Base-by-base conservation (phyloP, 2,113 vertebrate genomes). In the Picathartes gymnocephalus region DNA sequence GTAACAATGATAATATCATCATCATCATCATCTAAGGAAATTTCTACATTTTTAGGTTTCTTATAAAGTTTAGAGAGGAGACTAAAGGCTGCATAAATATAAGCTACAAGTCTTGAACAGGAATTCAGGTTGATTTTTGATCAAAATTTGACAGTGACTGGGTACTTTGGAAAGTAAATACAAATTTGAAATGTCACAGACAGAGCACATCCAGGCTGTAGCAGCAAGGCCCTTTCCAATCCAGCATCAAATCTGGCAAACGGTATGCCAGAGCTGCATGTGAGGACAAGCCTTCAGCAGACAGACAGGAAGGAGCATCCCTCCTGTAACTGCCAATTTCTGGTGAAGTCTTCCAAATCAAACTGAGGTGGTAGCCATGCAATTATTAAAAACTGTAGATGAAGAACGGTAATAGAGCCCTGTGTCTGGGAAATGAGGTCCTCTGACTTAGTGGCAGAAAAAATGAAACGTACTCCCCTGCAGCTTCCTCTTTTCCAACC, bases 241-340 rank as follows among this genome's bases (percentile, higher is more conserved):
- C 21, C 42, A 53, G 54, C 54, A 86, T 56, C 68, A 50, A 81
- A 54, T 28, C n/a, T 70, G 40, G 48, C 53, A 70, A 90, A 77
- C 4, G 0, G 3, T 14, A 13, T 44, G 37, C 37, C 40, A 39
- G 6, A 58, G 33, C 18, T 27, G 53, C 6, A 0, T 6, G 82
- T n/a, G 25, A 90, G 50, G 40, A 65, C 81, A 81, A 69, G 37
- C n/a, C 47, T 37, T 48, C 2, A 0, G 58, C 66, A 86, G 51
- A 62, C 65, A 90, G 53, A n/a, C 2, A 3, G 58, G 42, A 86
- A 81, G n/a, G 22, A 91, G 45, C 50, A 80, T 65, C 88, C 58
- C 24, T 82, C 54, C 48, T 19, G 3, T 9, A 47, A 9, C 53
- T 86, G 65, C 60, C 54, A 84, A 2, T 25, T 76, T 56, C 72